Conservation (phyloP, 1,140 invertebrate genomes). For the Drosophila lacertosa region DNA sequence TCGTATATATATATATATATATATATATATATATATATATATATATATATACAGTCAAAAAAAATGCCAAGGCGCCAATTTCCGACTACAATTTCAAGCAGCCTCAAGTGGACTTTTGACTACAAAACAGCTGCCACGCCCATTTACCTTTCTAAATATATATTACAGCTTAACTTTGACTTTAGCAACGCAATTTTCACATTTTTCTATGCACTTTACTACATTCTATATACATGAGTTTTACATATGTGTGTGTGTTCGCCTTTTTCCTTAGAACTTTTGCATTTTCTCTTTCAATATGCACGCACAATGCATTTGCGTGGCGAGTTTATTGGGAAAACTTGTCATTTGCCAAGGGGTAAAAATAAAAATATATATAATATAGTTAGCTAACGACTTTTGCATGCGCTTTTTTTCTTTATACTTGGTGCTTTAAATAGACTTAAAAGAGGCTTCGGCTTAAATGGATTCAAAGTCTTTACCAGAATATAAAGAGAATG, state of each 20-base stretch:
- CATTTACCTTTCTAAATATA: conserved; percentile 30
- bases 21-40: too few species aligned
- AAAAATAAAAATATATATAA: neutral
- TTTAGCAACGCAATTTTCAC: neutral
- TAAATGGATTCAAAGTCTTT: too few species aligned
- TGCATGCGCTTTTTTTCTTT: neutral
- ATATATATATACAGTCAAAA: conserved; percentile 16
- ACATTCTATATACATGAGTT: neutral
- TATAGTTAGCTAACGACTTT: neutral
- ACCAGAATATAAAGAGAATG: too few species aligned
- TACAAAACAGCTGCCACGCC: neutral
- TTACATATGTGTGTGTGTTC: neutral
- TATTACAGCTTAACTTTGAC: conserved; percentile 8
- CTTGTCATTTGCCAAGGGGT: conserved; percentile 22
- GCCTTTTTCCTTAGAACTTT: too few species aligned
- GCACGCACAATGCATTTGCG: conserved; percentile 35
- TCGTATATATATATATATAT: too few species aligned
- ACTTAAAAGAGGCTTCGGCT: too few species aligned
- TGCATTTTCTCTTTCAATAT: conserved; percentile 2
- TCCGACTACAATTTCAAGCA: conserved; percentile 30
- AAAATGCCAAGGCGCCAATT: conserved; percentile 13
- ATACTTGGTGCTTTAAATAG: too few species aligned
- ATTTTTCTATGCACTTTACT: neutral
- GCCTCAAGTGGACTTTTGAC: conserved; percentile 2
- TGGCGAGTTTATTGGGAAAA: conserved; percentile 54